These are phyloP conservation scores for Gymnocheta viridis DNA, from an alignment of 2,888 invertebrate genomes.

Conservation along the genomic window DNA sequence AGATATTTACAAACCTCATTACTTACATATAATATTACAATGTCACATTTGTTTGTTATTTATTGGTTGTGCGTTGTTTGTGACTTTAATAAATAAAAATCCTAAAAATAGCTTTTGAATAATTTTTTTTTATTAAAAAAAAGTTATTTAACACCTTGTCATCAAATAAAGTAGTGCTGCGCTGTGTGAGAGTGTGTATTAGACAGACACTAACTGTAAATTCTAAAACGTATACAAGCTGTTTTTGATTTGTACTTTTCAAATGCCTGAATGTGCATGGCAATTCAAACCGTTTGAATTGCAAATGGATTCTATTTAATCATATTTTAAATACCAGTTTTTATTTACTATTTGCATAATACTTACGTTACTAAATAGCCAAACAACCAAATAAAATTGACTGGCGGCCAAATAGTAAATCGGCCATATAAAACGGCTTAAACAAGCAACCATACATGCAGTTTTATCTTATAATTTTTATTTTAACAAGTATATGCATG, in stretches of 20 bases:
- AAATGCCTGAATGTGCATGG: slow-evolving; percentile 19
- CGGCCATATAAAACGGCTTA: not conserved
- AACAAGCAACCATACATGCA: not conserved
- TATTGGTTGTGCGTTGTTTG: not conserved
- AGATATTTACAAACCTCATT: not conserved
- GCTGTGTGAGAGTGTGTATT: slow-evolving; percentile 4
- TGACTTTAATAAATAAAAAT: not conserved
- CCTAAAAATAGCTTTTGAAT: slow-evolving; percentile 31
- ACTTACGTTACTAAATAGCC: slow-evolving; percentile 22
- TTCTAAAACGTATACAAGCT: slow-evolving; percentile 3
- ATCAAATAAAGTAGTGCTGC: slow-evolving; percentile 10
- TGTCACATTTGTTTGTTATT: slow-evolving; percentile 11
- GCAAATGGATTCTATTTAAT: slow-evolving; percentile 66
- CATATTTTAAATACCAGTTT: slow-evolving; percentile 59
- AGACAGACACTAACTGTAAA: slow-evolving; percentile 34
- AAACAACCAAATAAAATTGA: slow-evolving; percentile 6
- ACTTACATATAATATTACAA: slow-evolving; percentile 28
- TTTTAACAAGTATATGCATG: slow-evolving; percentile 6
- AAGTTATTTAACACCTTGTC: slow-evolving; percentile 11
- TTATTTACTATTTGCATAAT: slow-evolving; percentile 61
- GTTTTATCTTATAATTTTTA: not conserved
- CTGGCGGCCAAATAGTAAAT: slow-evolving; percentile 21
- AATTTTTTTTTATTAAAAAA: not conserved
- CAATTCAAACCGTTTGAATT: slow-evolving; percentile 56
- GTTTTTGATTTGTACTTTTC: not conserved